phyloP scores from a whole-genome alignment of 2,888 invertebrate genomes.

The Metellina segmentata region DNA sequence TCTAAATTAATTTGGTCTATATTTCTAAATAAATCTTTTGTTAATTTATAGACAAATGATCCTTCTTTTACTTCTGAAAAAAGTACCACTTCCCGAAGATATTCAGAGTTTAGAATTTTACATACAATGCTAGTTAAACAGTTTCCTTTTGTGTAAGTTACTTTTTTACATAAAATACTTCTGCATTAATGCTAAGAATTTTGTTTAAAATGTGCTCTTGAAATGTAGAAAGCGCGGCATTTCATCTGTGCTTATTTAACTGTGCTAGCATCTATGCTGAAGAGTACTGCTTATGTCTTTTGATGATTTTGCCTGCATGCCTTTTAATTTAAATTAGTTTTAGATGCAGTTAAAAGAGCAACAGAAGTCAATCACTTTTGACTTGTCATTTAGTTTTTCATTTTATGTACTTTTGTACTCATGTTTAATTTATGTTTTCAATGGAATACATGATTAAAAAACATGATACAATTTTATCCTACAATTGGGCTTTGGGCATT shows the following conservation, averaged over 20 bases:
- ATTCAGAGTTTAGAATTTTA: slow-evolving; percentile 52
- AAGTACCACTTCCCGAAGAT: slow-evolving; percentile 40
- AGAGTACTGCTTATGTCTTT: too few relatives aligned
- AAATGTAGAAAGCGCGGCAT: too few relatives aligned
- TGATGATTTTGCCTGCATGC: too few relatives aligned
- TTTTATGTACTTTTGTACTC: not conserved
- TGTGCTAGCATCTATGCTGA: too few relatives aligned
- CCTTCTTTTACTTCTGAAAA: slow-evolving; percentile 40
- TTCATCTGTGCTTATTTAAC: too few relatives aligned
- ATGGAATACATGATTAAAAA: too few relatives aligned
- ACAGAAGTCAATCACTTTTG: not conserved
- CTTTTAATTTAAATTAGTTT: not conserved
- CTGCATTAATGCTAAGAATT: not conserved
- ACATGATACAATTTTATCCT: too few relatives aligned
- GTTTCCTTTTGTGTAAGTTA: slow-evolving; percentile 40
- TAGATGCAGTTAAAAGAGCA: not conserved
- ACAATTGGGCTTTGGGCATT: too few relatives aligned
- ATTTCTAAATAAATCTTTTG: too few relatives aligned
- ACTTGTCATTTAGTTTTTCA: not conserved
- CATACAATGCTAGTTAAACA: slow-evolving; percentile 39
- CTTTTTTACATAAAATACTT: not conserved
- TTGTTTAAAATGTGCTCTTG: not conserved
- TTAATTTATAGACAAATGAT: slow-evolving; percentile 44
- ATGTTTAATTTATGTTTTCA: too few relatives aligned
- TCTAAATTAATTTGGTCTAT: too few relatives aligned